Base-by-base conservation (phyloP, 2,888 invertebrate species). In the Molorchus minor region DNA sequence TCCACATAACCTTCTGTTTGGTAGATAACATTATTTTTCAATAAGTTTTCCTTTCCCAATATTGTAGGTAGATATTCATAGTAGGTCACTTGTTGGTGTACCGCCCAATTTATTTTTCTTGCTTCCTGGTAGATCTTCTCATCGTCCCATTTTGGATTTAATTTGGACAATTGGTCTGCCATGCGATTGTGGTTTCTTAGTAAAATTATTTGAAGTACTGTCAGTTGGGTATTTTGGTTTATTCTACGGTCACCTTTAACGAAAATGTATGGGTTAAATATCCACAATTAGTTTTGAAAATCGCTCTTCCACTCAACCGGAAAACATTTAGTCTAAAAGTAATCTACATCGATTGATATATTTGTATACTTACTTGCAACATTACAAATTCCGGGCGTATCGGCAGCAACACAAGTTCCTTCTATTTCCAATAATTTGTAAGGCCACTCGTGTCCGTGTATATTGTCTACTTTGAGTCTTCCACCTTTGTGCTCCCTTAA, bases 11-110 rank as follows among this genome's bases (percentile, higher is more conserved):
- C 54, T n/a, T 38, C 20, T 2, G 55, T 56, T 1, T 62, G 20
- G 21, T 51, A 61, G 0, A 60, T 19, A 12, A 68, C 16, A 3
- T 36, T 29, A 16, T 46, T 21, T 15, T 56, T 40, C n/a, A 54
- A 17, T 16, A 58, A 35, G 15, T 40, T 13, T 8, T 62, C 33
- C 17, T 29, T 17, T 13, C 62, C 58, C 20, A 58, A n/a, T 21
- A 61, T 40, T 5, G 40, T 38, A 3, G 64, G 90, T 16, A 91
- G 80, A 83, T 88, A 91, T 77, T 91, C 91, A 72, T 90, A 89
- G 75, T 90, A 91, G 58, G 87, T 84, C 70, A 91, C 88, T 66
- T 88, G 85, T 73, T 91, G 91, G 64, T 79, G 77, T 69, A 80
- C 75, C 7, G 81, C 82, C 46, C 79, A 77, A 16, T 78, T 65